Conservation (phyloP, 2,113 vertebrate genomes). For the Cryptomyrus ogoouensis region DNA sequence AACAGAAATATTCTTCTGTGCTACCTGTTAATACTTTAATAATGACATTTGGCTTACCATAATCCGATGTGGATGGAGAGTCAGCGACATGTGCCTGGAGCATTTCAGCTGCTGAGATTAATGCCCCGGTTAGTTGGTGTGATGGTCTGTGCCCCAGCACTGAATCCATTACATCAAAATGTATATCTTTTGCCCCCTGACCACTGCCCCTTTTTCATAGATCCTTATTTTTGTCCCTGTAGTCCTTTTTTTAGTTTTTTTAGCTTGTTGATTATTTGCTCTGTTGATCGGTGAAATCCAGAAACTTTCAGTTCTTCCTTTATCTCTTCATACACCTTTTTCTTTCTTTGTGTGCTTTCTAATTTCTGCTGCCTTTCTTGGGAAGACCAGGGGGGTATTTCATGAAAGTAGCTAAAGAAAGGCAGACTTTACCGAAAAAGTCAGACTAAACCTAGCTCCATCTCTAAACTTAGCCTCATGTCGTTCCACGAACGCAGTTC, state of each 20-base stretch:
- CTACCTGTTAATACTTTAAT: not conserved
- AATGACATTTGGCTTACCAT: not conserved
- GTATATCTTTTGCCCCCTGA: not conserved
- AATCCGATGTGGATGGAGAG: not conserved
- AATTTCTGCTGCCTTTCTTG: no score
- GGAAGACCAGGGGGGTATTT: no score
- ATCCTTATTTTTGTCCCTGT: not conserved
- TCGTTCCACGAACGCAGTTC: no score
- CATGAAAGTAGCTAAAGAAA: no score
- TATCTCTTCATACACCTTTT: no score
- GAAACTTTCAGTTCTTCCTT: no score
- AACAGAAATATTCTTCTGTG: not conserved
- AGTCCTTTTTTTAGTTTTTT: not conserved
- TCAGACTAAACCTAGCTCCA: no score
- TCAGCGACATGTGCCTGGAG: not conserved
- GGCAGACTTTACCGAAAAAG: no score
- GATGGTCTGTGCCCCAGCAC: not conserved
- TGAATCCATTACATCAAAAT: not conserved
- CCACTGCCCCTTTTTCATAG: not conserved
- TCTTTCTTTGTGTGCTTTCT: no score
- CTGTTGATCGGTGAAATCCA: no score
- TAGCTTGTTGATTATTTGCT: no score
- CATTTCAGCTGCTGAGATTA: not conserved
- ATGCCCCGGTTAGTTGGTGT: not conserved
- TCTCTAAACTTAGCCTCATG: no score